Evolutionary conservation across 2,113 vertebrate species (phyloP).

Genomic region (Sisor rabdophorus): DNA sequence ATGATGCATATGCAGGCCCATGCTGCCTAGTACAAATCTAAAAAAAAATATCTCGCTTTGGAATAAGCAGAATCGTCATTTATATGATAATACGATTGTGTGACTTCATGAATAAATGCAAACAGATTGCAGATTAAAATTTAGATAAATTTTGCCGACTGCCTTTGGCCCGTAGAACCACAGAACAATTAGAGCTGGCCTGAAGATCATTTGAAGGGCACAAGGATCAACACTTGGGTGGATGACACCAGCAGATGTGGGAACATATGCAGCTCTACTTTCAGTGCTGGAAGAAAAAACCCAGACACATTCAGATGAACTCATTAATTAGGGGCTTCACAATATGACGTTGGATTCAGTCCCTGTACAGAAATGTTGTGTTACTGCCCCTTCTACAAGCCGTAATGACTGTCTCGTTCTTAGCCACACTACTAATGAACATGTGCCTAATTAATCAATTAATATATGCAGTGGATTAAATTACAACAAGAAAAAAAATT

Average conservation of each 20-base stretch:
- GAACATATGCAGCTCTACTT: constrained; percentile 26
- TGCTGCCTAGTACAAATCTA: constrained; percentile 24
- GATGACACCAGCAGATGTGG: constrained; percentile 41
- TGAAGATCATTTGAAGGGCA: constrained; percentile 46
- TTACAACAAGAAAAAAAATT: constrained; percentile 16
- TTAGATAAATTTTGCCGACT: constrained; percentile 30
- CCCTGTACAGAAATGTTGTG: constrained; percentile 1
- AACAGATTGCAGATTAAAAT: constrained; percentile 46
- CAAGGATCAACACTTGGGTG: constrained; percentile 22
- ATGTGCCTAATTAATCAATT: constrained; percentile 31
- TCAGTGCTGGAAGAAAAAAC: constrained; percentile 4
- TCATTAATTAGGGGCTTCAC: constrained; percentile 26
- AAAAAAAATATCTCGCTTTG: constrained; percentile 13
- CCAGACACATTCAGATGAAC: constrained; percentile 14
- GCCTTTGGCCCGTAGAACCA: constrained; percentile 28
- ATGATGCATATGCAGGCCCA: constrained; percentile 39
- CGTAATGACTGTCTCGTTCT: constrained; percentile 7
- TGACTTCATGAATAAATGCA: constrained; percentile 53
- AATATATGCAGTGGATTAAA: constrained; percentile 34
- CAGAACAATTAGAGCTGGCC: constrained; percentile 43
- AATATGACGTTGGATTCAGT: background rate
- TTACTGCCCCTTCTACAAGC: background rate
- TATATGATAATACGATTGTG: constrained; percentile 53
- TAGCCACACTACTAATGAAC: constrained; percentile 31
- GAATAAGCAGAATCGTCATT: constrained; percentile 43